These are phyloP conservation scores for Enteromius fasciolatus DNA, from an alignment of 2,797 vertebrate species.

Conservation along the genomic window DNA sequence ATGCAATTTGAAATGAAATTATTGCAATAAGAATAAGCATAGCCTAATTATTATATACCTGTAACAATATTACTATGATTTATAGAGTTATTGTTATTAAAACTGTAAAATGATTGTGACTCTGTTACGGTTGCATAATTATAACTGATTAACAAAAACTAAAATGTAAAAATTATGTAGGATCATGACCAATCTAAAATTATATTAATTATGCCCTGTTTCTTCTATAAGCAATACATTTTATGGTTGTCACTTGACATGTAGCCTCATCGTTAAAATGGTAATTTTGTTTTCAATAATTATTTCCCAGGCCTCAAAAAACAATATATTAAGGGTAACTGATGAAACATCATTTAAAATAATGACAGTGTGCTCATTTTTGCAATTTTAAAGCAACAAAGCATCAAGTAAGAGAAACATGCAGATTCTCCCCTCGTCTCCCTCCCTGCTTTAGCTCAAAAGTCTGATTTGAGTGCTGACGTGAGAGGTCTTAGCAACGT, in stretches of 20 bases:
- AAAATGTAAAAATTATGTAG: not conserved
- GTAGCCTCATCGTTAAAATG: slow-evolving; percentile 15
- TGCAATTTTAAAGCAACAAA: not conserved
- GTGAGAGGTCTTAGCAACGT: slow-evolving; percentile 63
- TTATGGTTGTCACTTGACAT: slow-evolving; percentile 21
- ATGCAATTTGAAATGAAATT: not conserved
- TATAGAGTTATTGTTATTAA: not conserved
- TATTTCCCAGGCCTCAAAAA: slow-evolving; percentile 10
- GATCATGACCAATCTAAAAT: not conserved
- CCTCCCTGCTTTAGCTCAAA: slow-evolving; percentile 55
- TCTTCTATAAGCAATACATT: not conserved
- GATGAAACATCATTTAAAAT: not conserved
- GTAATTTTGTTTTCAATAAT: not conserved
- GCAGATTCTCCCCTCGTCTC: slow-evolving; percentile 28
- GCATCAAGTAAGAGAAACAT: slow-evolving; percentile 39
- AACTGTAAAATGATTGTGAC: not conserved
- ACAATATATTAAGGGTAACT: not conserved
- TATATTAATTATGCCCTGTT: not conserved
- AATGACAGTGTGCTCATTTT: not conserved
- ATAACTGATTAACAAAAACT: not conserved
- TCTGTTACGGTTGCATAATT: not conserved
- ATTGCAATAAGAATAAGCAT: not conserved
- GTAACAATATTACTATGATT: not conserved
- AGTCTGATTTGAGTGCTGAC: slow-evolving; percentile 66
- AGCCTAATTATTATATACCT: not conserved